A percentile compares a stretch with the other conserved stretches of the same genome.
Evolutionary conservation across 1,140 invertebrate genomes (phyloP).

Genomic region (Mesaphorura yosii): DNA sequence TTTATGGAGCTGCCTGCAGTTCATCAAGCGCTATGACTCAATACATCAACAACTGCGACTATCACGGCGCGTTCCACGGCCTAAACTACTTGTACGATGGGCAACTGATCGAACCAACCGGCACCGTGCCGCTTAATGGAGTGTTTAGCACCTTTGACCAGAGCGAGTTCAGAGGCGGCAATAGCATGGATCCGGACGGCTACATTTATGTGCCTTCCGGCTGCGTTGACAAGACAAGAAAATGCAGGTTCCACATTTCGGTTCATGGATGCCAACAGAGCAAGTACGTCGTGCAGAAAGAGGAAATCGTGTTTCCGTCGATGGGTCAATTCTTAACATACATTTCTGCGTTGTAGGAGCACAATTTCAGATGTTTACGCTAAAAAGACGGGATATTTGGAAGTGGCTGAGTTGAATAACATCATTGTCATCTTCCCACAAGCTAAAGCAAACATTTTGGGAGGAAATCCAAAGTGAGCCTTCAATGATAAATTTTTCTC

Average conservation of each 20-base stretch:
- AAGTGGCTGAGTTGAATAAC: conserved; percentile 39
- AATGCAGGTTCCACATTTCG: conserved; percentile 37
- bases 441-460: conserved; percentile 25
- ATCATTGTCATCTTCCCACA: conserved; percentile 41
- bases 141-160: conserved; percentile 34
- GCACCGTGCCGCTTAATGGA: neutral
- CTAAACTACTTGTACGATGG: conserved; percentile 37
- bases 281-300: conserved; percentile 30
- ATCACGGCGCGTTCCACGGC: conserved; percentile 34
- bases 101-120: conserved; percentile 14
- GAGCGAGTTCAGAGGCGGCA: conserved; percentile 30
- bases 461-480: conserved; percentile 36
- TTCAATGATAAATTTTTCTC: too few species aligned
- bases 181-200: conserved; percentile 24
- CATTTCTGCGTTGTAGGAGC: conserved; percentile 2
- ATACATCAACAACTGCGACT: conserved; percentile 34
- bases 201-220: conserved; percentile 36
- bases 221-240: conserved; percentile 30
- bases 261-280: conserved; percentile 38
- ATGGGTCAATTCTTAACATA: too few species aligned
- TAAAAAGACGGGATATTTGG: conserved; percentile 36
- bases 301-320: too few species aligned
- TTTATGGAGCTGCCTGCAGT: conserved; percentile 36
- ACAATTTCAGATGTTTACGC: conserved; percentile 33
- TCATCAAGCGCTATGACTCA: conserved; percentile 14